Percentiles rank a stretch among this genome's conserved stretches.
phyloP scores from a whole-genome alignment of 2,797 vertebrate species.

The Sebastes trivittatus region DNA sequence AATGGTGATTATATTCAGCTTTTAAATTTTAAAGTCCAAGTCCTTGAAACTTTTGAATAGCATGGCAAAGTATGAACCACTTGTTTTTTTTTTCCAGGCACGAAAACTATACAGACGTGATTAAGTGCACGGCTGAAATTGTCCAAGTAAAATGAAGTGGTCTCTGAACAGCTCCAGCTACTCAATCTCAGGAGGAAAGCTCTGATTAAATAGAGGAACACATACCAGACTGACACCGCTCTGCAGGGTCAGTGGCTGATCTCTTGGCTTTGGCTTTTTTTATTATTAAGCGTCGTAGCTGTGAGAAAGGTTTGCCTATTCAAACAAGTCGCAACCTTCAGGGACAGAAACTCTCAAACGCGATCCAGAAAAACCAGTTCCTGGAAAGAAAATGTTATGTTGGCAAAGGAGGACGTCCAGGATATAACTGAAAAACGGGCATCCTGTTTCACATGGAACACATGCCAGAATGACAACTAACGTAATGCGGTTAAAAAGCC shows the following conservation, averaged over 20 bases:
- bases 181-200: constrained; percentile 47
- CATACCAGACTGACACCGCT: constrained; percentile 61
- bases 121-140: constrained; percentile 53
- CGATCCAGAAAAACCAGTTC: constrained; percentile 56
- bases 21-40: constrained; percentile 31
- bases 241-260: constrained; percentile 35
- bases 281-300: constrained; percentile 24
- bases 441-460: constrained; percentile 23
- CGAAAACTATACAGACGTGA: constrained; percentile 51
- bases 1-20: constrained; percentile 39
- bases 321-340: constrained; percentile 28
- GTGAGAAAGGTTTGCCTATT: constrained; percentile 19
- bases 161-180: constrained; percentile 41
- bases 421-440: constrained; percentile 22
- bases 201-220: constrained; percentile 40
- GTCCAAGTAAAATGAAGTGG: constrained; percentile 52
- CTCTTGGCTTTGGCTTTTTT: constrained; percentile 33
- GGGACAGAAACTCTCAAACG: background rate
- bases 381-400: background rate
- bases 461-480: constrained; percentile 1
- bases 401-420: background rate
- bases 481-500: background rate
- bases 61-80: constrained; percentile 23
- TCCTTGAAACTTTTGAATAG: constrained; percentile 45
- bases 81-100: constrained; percentile 12